Evolutionary conservation across 2,113 vertebrate genomes (phyloP), one percentile per base, ranked within the genome.

Genomic region (Machaerirhynchus nigripectus): DNA sequence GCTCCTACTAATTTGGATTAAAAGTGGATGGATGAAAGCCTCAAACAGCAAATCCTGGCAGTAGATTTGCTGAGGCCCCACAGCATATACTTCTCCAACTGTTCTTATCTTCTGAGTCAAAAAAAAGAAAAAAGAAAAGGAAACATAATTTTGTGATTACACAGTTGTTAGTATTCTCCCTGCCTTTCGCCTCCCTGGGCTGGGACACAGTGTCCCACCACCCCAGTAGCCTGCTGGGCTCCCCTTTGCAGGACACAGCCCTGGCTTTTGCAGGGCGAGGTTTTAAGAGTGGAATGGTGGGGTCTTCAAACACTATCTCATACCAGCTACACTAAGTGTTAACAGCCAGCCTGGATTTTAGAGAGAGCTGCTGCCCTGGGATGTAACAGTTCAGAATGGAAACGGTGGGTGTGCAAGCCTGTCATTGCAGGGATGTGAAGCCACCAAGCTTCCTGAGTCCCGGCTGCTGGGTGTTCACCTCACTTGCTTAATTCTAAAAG

Each of bases 1-100:
- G 95, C 77, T 96, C 97, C 97, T 98, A 95, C 97, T 98, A 96
- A 97, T 97, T 98, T 98, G 97, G 95, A 97, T 96, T 97, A 97
- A 96, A 95, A 95, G 78, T 91, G 86, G 92, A 93, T 95, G 89
- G 91, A 96, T 97, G 95, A 97, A 97, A 98, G 92, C 94, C 92
- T 96, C 95, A 95, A 46, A 91, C 87, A 96, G 95, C 91, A 97
- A 95, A 84, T 93, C 53, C 86, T 97, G 95, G 96, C 97, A 97
- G 82, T 46, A 53, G 81, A 75, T 95, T 60, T 93, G 65, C 84
- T 85, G 82, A 97, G 94, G 89, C 96, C 95, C 83, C 90, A 92
- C 96, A 94, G 93, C 86, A 53, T 91, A 89, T 83, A 87, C 68
- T 95, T 97, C 67, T 97, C 88, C 88, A 96, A 92, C 89, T 92